These are phyloP conservation scores for Picus viridis DNA, from an alignment of 2,797 vertebrate genomes.

Conservation along the genomic window DNA sequence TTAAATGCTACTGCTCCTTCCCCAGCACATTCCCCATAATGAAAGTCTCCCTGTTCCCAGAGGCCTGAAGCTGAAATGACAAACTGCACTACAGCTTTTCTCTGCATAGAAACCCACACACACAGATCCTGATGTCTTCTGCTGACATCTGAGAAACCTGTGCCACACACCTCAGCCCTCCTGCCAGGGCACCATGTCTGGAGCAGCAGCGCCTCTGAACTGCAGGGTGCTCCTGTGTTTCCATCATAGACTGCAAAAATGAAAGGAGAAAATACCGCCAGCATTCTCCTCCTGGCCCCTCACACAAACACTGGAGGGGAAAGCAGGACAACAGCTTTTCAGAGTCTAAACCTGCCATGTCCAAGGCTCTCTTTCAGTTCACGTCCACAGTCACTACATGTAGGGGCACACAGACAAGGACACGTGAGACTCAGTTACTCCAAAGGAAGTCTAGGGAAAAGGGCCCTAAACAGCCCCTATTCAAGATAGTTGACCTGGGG, in stretches of 20 bases:
- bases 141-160: neutral
- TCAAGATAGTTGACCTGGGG: neutral
- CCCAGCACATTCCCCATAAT: neutral
- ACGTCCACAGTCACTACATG: neutral
- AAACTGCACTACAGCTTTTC: neutral
- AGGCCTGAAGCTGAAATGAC: neutral
- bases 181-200: neutral
- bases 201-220: neutral
- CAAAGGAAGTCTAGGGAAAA: neutral
- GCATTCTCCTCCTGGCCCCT: neutral
- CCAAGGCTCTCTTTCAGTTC: neutral
- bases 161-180: neutral
- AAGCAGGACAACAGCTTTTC: neutral
- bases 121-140: neutral
- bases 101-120: neutral
- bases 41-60: constrained; percentile 4
- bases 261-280: neutral
- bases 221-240: fast-evolving
- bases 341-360: neutral
- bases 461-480: neutral
- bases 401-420: neutral
- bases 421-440: neutral
- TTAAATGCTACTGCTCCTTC: neutral
- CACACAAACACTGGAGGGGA: neutral
- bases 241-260: fast-evolving